Conservation (phyloP, 2,113 vertebrate species). For the Lophura nycthemera region DNA sequence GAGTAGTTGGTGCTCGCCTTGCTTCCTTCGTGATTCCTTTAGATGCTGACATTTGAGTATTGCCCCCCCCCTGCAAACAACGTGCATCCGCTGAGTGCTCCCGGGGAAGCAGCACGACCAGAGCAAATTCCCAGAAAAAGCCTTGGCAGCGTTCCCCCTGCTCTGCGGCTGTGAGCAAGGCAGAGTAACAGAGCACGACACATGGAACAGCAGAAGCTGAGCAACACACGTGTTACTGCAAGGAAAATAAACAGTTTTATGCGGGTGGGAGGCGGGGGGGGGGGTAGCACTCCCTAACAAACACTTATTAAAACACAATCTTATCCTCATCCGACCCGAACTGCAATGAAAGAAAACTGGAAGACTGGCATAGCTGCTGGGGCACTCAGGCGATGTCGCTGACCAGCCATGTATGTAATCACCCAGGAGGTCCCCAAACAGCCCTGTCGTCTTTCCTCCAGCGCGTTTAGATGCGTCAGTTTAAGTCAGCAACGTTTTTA, state of each 20-base stretch:
- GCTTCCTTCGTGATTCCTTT: background rate
- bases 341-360: accelerated
- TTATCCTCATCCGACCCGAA: constrained; percentile 18
- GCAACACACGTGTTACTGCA: background rate
- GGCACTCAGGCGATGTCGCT: accelerated
- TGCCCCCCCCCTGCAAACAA: background rate
- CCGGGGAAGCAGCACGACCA: background rate
- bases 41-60: background rate
- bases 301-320: background rate
- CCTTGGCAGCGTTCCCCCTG: background rate
- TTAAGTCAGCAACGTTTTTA: background rate
- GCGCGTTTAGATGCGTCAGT: background rate
- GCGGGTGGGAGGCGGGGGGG: background rate
- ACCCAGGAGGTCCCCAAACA: background rate
- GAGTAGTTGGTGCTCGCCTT: background rate
- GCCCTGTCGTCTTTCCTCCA: background rate
- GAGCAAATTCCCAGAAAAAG: constrained; percentile 31
- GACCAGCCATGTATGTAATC: background rate
- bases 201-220: constrained; percentile 45
- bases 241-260: constrained; percentile 2
- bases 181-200: background rate
- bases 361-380: background rate
- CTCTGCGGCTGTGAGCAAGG: background rate
- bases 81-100: background rate
- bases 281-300: constrained; percentile 11